Evolutionary conservation across 2,113 vertebrate species (phyloP), one percentile per base, ranked within the genome.

Genomic region (Cettia cetti): DNA sequence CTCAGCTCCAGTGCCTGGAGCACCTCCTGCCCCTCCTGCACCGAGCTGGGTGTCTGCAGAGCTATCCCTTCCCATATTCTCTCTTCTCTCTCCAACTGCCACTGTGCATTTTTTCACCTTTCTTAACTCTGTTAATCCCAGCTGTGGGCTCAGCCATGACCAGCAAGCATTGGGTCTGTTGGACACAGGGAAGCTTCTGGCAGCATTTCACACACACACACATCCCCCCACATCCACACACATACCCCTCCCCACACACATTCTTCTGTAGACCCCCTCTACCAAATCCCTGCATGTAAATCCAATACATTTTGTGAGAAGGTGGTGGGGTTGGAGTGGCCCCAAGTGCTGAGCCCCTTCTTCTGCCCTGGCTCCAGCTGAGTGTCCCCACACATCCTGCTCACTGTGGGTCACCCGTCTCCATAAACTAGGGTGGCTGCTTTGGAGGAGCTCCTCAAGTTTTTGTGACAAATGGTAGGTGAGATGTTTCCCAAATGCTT

Each of bases 1-100:
- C 24, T 1, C 75, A 26, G 30, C 21, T 50, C 66, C 0, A 0
- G 21, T 1, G 0, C 31, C 50, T 50, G 59, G 12, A 33, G 42
- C 59, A 13, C 3, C 21, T 65, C 68, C 31, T 37, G 31, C 50
- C 21, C 21, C 6, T 64, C 49, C 31, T 65, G 17, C 68, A 24
- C 33, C 0, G 1, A 50, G 5, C 50, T 50, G 2, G 5, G 10
- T 10, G 11, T 19, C 86, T 57, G 14, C 42, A 42, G 26, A 3
- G 15, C 44, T 50, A 5, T 65, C 5, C 13, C 31, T 50, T 26
- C 42, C 31, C 33, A 15, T 22, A 1, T 19, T 44, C 31, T 27
- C 35, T 13, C 50, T 72, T 22, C 33, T 66, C 19, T 59, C 27
- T 65, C 44, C 31, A 33, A 0, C 18, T 44, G 52, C 44, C 50